Base-by-base conservation (phyloP, 2,888 invertebrate species). In the Sinodicranocentrus sp. region DNA sequence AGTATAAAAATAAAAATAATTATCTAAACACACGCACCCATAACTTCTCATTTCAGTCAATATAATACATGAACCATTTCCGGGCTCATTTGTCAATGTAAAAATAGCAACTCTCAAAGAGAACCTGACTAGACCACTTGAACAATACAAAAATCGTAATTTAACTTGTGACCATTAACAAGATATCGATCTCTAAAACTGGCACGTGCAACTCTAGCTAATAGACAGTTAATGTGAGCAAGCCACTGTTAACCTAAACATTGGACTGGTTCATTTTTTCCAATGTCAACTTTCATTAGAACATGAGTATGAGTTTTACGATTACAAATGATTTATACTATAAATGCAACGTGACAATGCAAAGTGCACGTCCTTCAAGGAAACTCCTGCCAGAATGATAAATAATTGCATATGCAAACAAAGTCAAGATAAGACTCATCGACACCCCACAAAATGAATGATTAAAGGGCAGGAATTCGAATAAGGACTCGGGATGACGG, bases 1-100 rank as follows among this genome's bases (percentile, higher is more conserved):
- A 92, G 92, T 43, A 23, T 23, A 57, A 19, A 19, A 2, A 57
- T 23, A 57, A 23, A n/a, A n/a, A 48, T n/a, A n/a, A n/a, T n/a
- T n/a, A 39, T 39, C 57, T 21, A 57, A 52, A 6, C 10, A 21
- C 57, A 57, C 48, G 17, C 48, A 13, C 17, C 48, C 48, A 17
- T 39, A 39, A 39, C 13, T 39, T 39, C 6, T 39, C 39, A 39
- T 8, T 6, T 39, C 13, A 17, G 3, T 44, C 33, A 48, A 48
- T 52, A 52, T 57, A 19, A 54, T 43, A 43, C 25, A 73, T 73
- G 59, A 13, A 25, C 19, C 28, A 73, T 44, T 76, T 77, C 78
- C 78, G 70, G 44, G 23, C 68, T 78, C 70, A 70, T 78, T 78
- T 71, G 78, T 78, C 78, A 65, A 52, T 6, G 23, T 57, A 59